These are phyloP conservation scores for Synergus umbraculus DNA, from an alignment of 2,888 invertebrate genomes.

Conservation along the genomic window DNA sequence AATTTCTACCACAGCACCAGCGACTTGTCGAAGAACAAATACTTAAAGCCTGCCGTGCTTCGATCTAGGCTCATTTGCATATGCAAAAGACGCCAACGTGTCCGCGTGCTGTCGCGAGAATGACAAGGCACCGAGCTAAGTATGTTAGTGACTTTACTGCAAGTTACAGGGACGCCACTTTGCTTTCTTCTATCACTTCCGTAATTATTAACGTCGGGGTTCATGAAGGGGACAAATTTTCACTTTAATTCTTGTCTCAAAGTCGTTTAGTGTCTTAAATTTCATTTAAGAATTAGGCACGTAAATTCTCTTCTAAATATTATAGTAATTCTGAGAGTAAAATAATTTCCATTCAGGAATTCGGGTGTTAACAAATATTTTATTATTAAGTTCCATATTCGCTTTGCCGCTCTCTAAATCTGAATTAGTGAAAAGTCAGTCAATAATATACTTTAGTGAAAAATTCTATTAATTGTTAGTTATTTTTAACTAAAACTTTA, in stretches of 20 bases:
- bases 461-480: too few relatives aligned
- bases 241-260: slow-evolving; percentile 14
- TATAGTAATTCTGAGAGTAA: neutral
- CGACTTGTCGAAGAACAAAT: slow-evolving; percentile 38
- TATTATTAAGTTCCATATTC: too few relatives aligned
- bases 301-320: neutral
- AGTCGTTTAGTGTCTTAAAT: neutral
- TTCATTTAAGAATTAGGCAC: neutral
- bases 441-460: too few relatives aligned
- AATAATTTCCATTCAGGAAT: neutral
- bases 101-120: slow-evolving; percentile 30
- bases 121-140: slow-evolving; percentile 37
- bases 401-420: too few relatives aligned
- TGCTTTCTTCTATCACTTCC: slow-evolving; percentile 27
- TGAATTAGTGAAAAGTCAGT: too few relatives aligned
- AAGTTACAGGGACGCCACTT: slow-evolving; percentile 23
- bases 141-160: slow-evolving; percentile 32
- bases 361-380: too few relatives aligned
- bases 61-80: slow-evolving; percentile 26
- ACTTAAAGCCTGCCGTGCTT: slow-evolving; percentile 33
- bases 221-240: slow-evolving; percentile 6
- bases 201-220: slow-evolving; percentile 19
- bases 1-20: slow-evolving; percentile 28
- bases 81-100: slow-evolving; percentile 34
- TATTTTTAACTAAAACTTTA: too few relatives aligned